phyloP scores from a whole-genome alignment of 2,888 invertebrate genomes.

The Coronaproctus castanopsis region DNA sequence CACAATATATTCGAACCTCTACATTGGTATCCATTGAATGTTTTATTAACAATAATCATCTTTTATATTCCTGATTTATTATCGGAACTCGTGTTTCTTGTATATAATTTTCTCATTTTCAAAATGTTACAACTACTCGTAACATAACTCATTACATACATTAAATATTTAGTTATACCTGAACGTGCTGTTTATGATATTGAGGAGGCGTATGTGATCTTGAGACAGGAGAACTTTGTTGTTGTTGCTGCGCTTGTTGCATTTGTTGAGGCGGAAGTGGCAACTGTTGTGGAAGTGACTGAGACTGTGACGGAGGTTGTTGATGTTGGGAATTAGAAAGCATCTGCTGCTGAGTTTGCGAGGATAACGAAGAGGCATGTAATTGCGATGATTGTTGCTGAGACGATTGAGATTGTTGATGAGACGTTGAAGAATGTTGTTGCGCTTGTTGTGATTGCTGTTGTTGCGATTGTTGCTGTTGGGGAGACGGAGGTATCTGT shows the following conservation, averaged over 20 bases:
- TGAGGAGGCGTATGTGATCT: conserved; percentile 35
- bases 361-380: conserved; percentile 5
- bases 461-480: conserved; percentile 16
- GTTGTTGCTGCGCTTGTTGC: conserved; percentile 20
- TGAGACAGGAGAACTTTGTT: conserved; percentile 24
- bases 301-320: conserved; percentile 12
- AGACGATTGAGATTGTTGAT: conserved; percentile 13
- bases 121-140: no score
- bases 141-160: no score
- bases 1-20: no score
- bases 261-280: conserved; percentile 16
- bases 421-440: conserved; percentile 14
- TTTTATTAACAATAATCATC: no score
- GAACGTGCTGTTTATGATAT: conserved; percentile 46
- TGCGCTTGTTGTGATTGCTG: conserved; percentile 6
- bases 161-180: no score
- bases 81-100: no score
- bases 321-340: conserved; percentile 15
- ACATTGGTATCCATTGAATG: no score
- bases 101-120: no score
- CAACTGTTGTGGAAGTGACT: conserved; percentile 9
- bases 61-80: no score
- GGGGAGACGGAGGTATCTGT: conserved; percentile 28
- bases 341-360: conserved; percentile 13
- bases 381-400: conserved; percentile 4